Conservation (phyloP, 2,113 vertebrate genomes). For the Taurulus bubalis region DNA sequence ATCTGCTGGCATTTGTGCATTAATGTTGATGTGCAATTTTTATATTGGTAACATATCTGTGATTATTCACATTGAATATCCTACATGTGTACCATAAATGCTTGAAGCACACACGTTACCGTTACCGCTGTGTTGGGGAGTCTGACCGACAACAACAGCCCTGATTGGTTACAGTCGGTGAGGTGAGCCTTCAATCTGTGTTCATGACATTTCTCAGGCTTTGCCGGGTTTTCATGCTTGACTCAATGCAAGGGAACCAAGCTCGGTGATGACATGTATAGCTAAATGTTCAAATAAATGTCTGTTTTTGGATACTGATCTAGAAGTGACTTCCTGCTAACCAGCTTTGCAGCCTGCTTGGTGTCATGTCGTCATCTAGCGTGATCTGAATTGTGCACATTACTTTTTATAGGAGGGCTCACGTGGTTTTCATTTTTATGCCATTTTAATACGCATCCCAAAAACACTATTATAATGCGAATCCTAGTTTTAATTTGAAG, state of each 20-base stretch:
- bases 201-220: neutral
- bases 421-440: neutral
- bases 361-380: neutral
- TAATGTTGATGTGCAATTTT: slow-evolving; percentile 6
- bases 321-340: neutral
- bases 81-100: neutral
- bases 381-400: neutral
- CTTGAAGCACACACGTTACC: neutral
- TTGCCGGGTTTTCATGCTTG: neutral
- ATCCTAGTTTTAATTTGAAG: neutral
- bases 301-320: neutral
- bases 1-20: slow-evolving; percentile 19
- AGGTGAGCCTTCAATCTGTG: slow-evolving; percentile 19
- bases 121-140: neutral
- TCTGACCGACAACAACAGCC: slow-evolving; percentile 16
- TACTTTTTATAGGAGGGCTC: neutral
- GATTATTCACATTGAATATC: neutral
- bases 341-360: neutral
- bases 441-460: neutral
- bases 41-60: neutral
- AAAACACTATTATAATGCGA: neutral
- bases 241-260: neutral
- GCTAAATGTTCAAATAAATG: neutral
- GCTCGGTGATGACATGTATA: neutral
- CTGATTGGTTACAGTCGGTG: slow-evolving; percentile 16